Evolutionary conservation across 2,113 vertebrate species (phyloP).

Genomic region (Cynopterus brachyotis): DNA sequence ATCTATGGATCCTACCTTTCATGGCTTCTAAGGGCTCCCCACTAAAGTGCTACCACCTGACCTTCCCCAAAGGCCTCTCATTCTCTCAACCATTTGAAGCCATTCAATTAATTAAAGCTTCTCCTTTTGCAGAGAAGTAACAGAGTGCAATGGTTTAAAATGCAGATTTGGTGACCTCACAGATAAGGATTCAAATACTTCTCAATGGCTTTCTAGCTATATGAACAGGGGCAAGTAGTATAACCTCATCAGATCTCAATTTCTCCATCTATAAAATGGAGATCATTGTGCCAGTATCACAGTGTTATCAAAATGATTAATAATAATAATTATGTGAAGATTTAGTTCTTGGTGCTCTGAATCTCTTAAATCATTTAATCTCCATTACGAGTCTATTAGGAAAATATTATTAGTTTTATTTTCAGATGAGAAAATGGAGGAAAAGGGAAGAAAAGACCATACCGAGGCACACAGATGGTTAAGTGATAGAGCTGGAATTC

Average conservation of each 20-base stretch:
- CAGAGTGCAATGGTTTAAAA: neutral
- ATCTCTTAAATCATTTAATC: neutral
- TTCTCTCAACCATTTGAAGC: neutral
- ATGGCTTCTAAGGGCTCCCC: neutral
- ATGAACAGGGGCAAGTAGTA: neutral
- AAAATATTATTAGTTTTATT: neutral
- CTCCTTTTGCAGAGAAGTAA: neutral
- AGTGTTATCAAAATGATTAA: neutral
- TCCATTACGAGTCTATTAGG: neutral
- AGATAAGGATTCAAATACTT: neutral
- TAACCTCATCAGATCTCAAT: neutral
- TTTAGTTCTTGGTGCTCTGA: neutral
- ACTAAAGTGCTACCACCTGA: neutral
- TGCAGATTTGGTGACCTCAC: neutral
- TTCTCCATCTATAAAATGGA: neutral
- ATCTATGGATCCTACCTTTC: neutral
- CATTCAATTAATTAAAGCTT: neutral
- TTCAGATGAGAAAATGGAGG: neutral
- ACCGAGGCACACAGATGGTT: neutral
- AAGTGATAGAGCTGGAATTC: neutral
- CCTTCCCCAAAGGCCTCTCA: neutral
- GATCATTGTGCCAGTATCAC: neutral
- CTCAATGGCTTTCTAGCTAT: neutral
- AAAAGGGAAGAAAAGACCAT: neutral
- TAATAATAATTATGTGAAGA: neutral